Base-by-base conservation (phyloP, 2,113 vertebrate species). In the Scomber japonicus region DNA sequence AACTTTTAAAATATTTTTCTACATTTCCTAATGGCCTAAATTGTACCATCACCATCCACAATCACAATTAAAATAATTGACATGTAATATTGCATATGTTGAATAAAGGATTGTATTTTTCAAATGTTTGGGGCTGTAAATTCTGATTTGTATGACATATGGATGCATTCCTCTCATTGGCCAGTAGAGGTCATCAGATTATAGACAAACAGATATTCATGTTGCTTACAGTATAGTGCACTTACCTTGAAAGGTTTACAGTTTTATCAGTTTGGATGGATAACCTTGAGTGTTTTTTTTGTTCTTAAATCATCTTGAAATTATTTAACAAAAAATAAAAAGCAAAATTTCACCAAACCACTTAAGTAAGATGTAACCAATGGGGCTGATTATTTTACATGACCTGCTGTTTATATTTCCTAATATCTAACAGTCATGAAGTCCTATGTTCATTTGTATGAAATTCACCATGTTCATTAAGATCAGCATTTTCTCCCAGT, bases 91-190 rank as follows among this genome's bases (percentile, higher is more conserved):
- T 85, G 72, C 78, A 67, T 75, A 69, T 87, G 71, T 82, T 81
- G 24, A 92, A 91, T 88, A 91, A 92, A 92, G 56, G 74, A 82
- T 24, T 82, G 70, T 84, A 85, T 91, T 90, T 92, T 89, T 90
- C 30, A 88, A 66, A 24, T 4, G 3, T 48, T 55, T 57, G 54
- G 3, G 9, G 7, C 45, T 31, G 51, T 27, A 6, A 1, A 19
- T 19, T 5, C 12, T 57, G 3, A 11, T 72, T 67, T 75, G 7
- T 55, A 12, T 1, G 13, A 24, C 0, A 4, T 81, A 5, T 45
- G 27, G 8, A 19, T 87, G 82, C 55, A 85, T 0, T 57, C 64
- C 27, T 70, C 3, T 11, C 0, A 15, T 68, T 75, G 31, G 54
- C 88, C 94, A 91, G 78, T 16, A 92, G 94, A 68, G 88, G 92